Evolutionary conservation across 2,797 vertebrate genomes (phyloP), one percentile per base, ranked within the genome.

Genomic region (Xenentodon cancila): DNA sequence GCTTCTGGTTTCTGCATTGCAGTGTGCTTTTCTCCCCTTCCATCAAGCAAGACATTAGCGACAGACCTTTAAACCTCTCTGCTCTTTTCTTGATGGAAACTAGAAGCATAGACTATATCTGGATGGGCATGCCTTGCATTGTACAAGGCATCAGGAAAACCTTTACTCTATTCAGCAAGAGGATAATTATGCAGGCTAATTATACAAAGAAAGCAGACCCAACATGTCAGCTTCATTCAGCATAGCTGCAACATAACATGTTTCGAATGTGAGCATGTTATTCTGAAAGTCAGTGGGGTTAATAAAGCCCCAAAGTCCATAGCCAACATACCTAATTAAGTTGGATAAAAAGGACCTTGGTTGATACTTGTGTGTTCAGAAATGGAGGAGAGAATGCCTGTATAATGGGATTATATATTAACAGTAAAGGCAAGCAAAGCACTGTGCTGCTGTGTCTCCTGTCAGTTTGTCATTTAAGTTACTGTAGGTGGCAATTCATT

Each of bases 1-100:
- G 60, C 64, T 68, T 46, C 52, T 66, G 49, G 55, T 72, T 63
- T 75, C 85, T 90, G 86, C 84, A 90, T 79, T 88, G 86, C 88
- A 87, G 85, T 77, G 67, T 71, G 58, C 68, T 73, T 79, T 79
- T 68, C 66, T 77, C 62, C 55, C n/a, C 49, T 68, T 71, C 71
- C 32, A 69, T 87, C 75, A 75, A 75, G 27, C 53, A 70, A 46
- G 64, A 79, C 30, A 60, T 80, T 68, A 71, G 65, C 72, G 68
- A 58, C 58, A 59, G 62, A 66, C 64, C 75, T 73, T 60, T 67
- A 64, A 71, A 56, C 53, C 17, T 63, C 20, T 64, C 40, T 25
- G 49, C 53, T 67, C 61, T 47, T 54, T 53, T 43, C 50, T 73
- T 69, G 69, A 74, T 71, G 67, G 53, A 73, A 72, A 58, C 37